Evolutionary conservation across 2,888 invertebrate genomes (phyloP).

Genomic region (Paralinhomoeus sp.): DNA sequence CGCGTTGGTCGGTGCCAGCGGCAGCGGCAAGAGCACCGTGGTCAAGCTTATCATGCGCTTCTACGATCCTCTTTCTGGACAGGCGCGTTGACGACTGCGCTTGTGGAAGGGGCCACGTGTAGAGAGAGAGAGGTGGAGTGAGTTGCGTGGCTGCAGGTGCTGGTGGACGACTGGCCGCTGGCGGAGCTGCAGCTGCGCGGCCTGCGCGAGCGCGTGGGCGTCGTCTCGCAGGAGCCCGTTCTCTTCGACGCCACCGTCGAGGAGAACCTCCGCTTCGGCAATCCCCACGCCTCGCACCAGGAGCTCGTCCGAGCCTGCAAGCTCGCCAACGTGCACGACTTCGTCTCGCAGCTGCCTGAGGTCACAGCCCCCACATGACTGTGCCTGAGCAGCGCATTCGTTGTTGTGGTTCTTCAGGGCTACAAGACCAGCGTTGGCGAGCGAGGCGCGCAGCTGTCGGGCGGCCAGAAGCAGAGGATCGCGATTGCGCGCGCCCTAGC

Average conservation of each 20-base stretch:
- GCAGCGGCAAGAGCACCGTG: constrained; percentile 44
- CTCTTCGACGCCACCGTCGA: constrained; percentile 34
- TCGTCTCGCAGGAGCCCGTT: constrained; percentile 35
- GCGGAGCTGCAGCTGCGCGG: constrained; percentile 29
- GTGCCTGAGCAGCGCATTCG: neutral
- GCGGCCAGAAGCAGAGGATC: constrained; percentile 25
- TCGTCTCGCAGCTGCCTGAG: constrained; percentile 27
- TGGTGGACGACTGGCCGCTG: constrained; percentile 29
- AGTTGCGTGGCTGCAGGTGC: constrained; percentile 17
- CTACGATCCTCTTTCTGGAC: constrained; percentile 46
- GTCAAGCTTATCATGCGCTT: constrained; percentile 47
- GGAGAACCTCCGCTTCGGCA: constrained; percentile 34
- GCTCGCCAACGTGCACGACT: constrained; percentile 28
- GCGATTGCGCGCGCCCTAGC: constrained; percentile 17
- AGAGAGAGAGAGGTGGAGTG: no score
- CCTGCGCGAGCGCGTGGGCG: constrained; percentile 27
- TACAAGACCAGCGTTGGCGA: constrained; percentile 28
- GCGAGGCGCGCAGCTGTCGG: constrained; percentile 28
- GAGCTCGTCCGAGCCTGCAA: constrained; percentile 12
- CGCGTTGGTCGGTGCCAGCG: constrained; percentile 41
- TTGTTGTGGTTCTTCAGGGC: constrained; percentile 10
- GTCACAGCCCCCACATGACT: no score
- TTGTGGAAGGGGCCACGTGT: no score
- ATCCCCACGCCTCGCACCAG: constrained; percentile 12
- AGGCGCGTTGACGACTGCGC: constrained; percentile 33